phyloP scores from a whole-genome alignment of 2,888 invertebrate species.

The Orthosia incerta region DNA sequence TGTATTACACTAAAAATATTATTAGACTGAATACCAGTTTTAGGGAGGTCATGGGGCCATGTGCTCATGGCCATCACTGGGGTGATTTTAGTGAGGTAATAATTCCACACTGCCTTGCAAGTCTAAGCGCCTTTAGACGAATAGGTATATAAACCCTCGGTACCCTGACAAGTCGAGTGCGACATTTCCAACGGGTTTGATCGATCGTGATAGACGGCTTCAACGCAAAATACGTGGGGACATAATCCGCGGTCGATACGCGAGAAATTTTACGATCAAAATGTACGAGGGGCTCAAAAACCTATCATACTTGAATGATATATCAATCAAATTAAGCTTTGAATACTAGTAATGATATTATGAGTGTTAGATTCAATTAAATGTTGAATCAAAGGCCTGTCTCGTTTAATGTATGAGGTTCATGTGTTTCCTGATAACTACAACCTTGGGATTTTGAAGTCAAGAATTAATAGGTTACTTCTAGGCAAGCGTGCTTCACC shows the following conservation, averaged over 20 bases:
- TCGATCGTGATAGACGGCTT: slow-evolving; percentile 39
- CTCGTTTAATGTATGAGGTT: neutral
- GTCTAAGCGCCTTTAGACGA: too few relatives aligned
- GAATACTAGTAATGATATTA: neutral
- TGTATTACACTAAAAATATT: too few relatives aligned
- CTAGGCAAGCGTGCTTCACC: too few relatives aligned
- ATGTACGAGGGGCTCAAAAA: slow-evolving; percentile 6
- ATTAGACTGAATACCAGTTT: too few relatives aligned
- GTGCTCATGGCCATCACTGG: too few relatives aligned
- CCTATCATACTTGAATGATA: slow-evolving; percentile 16
- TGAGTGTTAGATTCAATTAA: neutral
- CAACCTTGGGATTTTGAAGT: too few relatives aligned
- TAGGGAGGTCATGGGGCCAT: too few relatives aligned
- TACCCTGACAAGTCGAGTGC: slow-evolving; percentile 14
- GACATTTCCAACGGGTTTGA: slow-evolving; percentile 42
- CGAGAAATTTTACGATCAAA: slow-evolving; percentile 9
- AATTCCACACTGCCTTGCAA: too few relatives aligned
- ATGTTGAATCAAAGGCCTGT: neutral
- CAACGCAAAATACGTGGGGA: slow-evolving; percentile 19
- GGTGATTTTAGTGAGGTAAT: too few relatives aligned
- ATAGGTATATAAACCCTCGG: slow-evolving; percentile 17
- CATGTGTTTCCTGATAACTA: too few relatives aligned
- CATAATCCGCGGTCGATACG: slow-evolving; percentile 32
- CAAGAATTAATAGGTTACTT: too few relatives aligned
- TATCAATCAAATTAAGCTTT: slow-evolving; percentile 30